Percentiles rank a stretch among this genome's conserved stretches.
phyloP scores from a whole-genome alignment of 2,797 vertebrate species.

The Enteromius afrohamiltoni region DNA sequence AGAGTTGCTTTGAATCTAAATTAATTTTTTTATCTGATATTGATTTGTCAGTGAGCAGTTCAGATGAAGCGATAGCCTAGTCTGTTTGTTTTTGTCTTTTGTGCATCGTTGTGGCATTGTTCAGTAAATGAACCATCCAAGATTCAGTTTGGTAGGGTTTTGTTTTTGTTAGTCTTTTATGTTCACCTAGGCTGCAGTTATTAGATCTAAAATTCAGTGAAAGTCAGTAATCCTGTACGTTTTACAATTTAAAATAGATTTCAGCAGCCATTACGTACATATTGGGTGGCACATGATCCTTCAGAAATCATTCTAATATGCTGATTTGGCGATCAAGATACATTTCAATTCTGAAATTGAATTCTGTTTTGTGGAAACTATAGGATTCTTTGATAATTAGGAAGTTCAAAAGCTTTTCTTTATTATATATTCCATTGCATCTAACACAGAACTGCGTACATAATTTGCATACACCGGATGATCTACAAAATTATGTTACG shows the following conservation, averaged over 20 bases:
- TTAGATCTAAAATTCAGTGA: neutral
- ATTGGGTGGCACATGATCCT: neutral
- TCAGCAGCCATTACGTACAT: neutral
- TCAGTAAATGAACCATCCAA: neutral
- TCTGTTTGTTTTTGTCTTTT: neutral
- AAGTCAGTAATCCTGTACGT: too few species aligned
- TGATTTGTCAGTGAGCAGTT: constrained; percentile 15
- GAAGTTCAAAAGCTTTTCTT: neutral
- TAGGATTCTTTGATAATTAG: neutral
- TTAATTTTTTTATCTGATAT: neutral
- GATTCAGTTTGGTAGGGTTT: neutral
- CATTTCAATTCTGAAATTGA: neutral
- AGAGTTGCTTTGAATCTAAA: constrained; percentile 48
- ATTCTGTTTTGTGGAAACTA: neutral
- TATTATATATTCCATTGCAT: neutral
- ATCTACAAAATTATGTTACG: too few species aligned
- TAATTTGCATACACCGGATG: too few species aligned
- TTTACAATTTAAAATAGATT: neutral
- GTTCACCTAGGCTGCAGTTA: neutral
- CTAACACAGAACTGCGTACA: too few species aligned
- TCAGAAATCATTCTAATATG: neutral
- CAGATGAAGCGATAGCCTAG: neutral
- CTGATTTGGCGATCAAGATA: neutral
- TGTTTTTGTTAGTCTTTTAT: neutral
- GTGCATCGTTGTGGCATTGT: neutral